Base-by-base conservation (phyloP, 2,113 vertebrate species). In the Lepus americanus region DNA sequence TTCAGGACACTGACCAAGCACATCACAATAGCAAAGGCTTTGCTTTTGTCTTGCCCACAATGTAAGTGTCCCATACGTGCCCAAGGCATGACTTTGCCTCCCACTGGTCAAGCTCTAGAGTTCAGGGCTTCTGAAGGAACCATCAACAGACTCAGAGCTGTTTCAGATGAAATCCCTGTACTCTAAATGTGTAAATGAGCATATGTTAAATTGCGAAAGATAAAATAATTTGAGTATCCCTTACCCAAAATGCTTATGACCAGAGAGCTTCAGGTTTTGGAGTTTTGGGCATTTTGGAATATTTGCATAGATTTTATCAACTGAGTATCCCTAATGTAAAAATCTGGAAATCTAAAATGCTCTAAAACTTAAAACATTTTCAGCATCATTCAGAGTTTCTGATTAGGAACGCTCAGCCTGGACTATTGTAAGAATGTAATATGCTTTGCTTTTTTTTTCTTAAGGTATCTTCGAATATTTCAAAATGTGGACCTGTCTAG, bases 401-500 rank as follows among this genome's bases (percentile, higher is more conserved):
- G 55, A 59, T 19, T 59, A 16, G 55, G 55, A 59, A 59, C 17
- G 55, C 55, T 59, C 55, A 59, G 55, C 55, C 19, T 19, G 19
- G 69, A 70, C 5, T 33, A 66, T 51, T 92, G 7, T 22, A 9
- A 77, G 10, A 87, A 59, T 84, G 7, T 88, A 82, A 80, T 73
- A 49, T 59, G 55, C 31, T 95, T 95, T 59, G 14, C 6, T 87
- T 61, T 92, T 95, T 95, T 78, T 88, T 95, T 92, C 86, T 74
- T 17, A 97, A 99, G 99, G 97, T 99, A 99, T 95, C 98, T 99
- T 93, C 98, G 99, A 93, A 99, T 99, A 95, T 99, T 99, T 98
- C 99, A 99, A 98, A 99, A 99, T 92, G 99, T 99, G 88, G 99
- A 99, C 93, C 98, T 99, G 22, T 99, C 99, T 77, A 99, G 99